phyloP scores from a whole-genome alignment of 1,140 invertebrate genomes.

The Bombus waltoni region DNA sequence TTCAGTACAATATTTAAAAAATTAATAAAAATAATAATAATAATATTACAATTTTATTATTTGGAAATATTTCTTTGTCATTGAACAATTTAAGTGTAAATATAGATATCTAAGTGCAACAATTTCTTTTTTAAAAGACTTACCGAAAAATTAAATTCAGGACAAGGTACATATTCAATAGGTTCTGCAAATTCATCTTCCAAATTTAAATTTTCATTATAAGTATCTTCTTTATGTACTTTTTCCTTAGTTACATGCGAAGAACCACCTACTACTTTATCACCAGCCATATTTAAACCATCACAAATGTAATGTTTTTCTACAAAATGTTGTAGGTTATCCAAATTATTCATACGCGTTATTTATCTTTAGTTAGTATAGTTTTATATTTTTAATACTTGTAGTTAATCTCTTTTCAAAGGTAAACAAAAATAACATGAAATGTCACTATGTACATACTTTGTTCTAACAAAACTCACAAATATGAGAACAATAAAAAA shows the following conservation, averaged over 20 bases:
- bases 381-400: background rate
- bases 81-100: slow-evolving; percentile 32
- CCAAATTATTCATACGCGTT: background rate
- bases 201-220: slow-evolving; percentile 66
- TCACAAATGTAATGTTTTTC: slow-evolving; percentile 12
- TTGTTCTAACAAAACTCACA: background rate
- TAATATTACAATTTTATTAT: background rate
- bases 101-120: slow-evolving; percentile 5
- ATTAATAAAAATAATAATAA: background rate
- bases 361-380: background rate
- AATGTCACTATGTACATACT: background rate
- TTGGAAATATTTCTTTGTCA: background rate
- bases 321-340: slow-evolving; percentile 1
- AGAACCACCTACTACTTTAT: slow-evolving; percentile 72
- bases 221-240: slow-evolving; percentile 69
- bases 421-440: background rate
- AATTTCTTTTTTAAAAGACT: slow-evolving; percentile 51
- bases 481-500: background rate
- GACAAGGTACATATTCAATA: slow-evolving; percentile 71
- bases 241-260: slow-evolving; percentile 73
- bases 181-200: slow-evolving; percentile 72
- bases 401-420: background rate
- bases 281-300: slow-evolving; percentile 74
- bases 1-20: too few species aligned
- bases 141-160: slow-evolving; percentile 79